phyloP scores from a whole-genome alignment of 2,888 invertebrate species.

The Drosophila formosana region DNA sequence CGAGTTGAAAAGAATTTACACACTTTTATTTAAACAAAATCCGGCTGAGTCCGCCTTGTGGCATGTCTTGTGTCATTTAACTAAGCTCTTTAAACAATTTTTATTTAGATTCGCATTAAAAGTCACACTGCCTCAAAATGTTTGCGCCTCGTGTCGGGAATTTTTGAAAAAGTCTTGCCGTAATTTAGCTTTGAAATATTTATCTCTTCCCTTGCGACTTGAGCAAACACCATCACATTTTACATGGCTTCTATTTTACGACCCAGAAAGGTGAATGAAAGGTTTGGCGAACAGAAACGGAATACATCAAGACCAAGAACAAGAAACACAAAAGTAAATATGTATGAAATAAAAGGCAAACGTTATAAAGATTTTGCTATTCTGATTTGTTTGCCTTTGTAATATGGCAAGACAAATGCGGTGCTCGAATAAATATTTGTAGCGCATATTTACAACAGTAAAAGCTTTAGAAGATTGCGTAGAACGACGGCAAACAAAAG shows the following conservation, averaged over 20 bases:
- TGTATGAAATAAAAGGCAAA: constrained; percentile 21
- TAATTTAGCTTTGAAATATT: constrained; percentile 38
- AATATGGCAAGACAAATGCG: constrained; percentile 39
- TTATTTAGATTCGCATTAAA: constrained; percentile 45
- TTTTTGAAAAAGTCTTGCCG: constrained; percentile 17
- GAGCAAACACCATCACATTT: constrained; percentile 47
- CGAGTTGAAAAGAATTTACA: constrained; percentile 9
- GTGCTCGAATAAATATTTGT: constrained; percentile 52
- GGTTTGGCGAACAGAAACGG: constrained; percentile 21
- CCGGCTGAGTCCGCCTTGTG: constrained; percentile 1
- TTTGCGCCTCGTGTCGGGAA: constrained; percentile 26
- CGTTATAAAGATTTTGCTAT: constrained; percentile 41
- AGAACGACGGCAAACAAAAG: not conserved
- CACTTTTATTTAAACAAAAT: constrained; percentile 14
- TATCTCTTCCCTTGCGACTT: constrained; percentile 40
- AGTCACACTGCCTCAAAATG: constrained; percentile 40
- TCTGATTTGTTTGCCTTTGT: constrained; percentile 50
- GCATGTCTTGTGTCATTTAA: constrained; percentile 23
- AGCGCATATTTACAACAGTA: constrained; percentile 38
- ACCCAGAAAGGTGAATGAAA: constrained; percentile 46
- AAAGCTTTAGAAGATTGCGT: constrained; percentile 7
- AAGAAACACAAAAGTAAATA: constrained; percentile 26
- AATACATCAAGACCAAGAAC: constrained; percentile 15
- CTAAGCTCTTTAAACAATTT: constrained; percentile 32
- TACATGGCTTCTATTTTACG: constrained; percentile 31